phyloP scores from a whole-genome alignment of 2,113 vertebrate genomes.

The Hypomesus transpacificus region DNA sequence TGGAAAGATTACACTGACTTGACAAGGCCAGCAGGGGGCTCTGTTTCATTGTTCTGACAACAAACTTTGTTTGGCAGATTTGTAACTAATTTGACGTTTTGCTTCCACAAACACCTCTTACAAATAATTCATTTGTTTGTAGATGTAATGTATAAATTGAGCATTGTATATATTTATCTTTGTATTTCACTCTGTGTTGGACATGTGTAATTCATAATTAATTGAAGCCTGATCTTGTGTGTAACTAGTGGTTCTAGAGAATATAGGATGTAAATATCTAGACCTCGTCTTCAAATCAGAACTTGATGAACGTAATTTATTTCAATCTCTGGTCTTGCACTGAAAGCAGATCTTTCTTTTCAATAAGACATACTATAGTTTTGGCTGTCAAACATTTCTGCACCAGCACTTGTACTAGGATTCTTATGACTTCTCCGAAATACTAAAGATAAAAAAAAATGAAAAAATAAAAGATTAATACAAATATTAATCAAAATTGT shows the following conservation, averaged over 20 bases:
- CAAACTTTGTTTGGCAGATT: not conserved
- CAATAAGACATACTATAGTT: too few species aligned
- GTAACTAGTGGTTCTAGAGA: not conserved
- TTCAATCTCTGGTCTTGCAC: too few species aligned
- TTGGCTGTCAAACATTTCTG: too few species aligned
- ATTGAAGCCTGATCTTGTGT: not conserved
- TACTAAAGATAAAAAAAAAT: not conserved
- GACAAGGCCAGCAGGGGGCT: constrained; percentile 45
- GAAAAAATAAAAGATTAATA: not conserved
- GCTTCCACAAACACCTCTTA: too few species aligned
- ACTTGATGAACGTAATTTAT: too few species aligned
- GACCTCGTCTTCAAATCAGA: too few species aligned
- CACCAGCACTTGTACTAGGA: not conserved
- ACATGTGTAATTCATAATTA: not conserved
- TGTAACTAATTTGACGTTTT: too few species aligned
- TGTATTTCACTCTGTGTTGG: not conserved
- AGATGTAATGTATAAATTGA: constrained; percentile 18
- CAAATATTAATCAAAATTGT: not conserved
- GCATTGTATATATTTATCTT: constrained; percentile 7
- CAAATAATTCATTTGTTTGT: not conserved
- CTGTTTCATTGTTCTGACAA: constrained; percentile 24
- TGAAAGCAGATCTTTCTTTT: too few species aligned
- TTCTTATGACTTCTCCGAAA: not conserved
- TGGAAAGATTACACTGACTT: constrained; percentile 16
- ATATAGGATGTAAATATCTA: too few species aligned